Evolutionary conservation across 2,113 vertebrate species (phyloP), one percentile per base, ranked within the genome.

Genomic region (Nyctibius bracteatus): DNA sequence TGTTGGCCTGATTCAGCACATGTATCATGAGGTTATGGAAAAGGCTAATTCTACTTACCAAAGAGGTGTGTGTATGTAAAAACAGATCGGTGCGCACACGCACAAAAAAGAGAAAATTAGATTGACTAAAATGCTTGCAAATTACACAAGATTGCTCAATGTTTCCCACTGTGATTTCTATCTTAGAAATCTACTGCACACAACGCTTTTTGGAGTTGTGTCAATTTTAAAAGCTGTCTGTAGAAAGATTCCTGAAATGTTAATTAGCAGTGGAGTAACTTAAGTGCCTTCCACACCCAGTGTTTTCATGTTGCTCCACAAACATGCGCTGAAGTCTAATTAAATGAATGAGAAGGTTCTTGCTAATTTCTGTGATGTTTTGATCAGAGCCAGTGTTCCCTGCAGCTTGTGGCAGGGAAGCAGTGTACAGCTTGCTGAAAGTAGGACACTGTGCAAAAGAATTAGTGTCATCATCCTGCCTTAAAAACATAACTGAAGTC

Each of bases 1-100:
- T 57, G 8, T 74, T 93, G 81, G 81, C 79, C 94, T 97, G 84
- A 90, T 85, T 97, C 94, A 97, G 96, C 96, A 96, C 63, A 43
- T n/a, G 46, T 71, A 33, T 59, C 8, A n/a, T 16, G 67, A 88
- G 71, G 37, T 44, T 88, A 37, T 33, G 46, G 92, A 77, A 94
- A 52, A 88, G 30, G 71, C 68, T 95, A 37, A 75, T 78, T 57
- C 67, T 66, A 3, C 61, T 88, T 84, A 51, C 43, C 51, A 58
- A 37, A 66, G 31, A 18, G 11, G 10, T 21, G 23, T 37, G 55
- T 14, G 68, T 12, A 2, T 28, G 31, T 39, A 43, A 83, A 73
- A 62, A 8, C 46, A 74, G 46, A 35, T 10, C 0, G 1, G 41
- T 31, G 33, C 15, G 3, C 15, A 1, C 5, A 11, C 51, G 24